Conservation (phyloP, 2,113 vertebrate species). For the Scomber japonicus region DNA sequence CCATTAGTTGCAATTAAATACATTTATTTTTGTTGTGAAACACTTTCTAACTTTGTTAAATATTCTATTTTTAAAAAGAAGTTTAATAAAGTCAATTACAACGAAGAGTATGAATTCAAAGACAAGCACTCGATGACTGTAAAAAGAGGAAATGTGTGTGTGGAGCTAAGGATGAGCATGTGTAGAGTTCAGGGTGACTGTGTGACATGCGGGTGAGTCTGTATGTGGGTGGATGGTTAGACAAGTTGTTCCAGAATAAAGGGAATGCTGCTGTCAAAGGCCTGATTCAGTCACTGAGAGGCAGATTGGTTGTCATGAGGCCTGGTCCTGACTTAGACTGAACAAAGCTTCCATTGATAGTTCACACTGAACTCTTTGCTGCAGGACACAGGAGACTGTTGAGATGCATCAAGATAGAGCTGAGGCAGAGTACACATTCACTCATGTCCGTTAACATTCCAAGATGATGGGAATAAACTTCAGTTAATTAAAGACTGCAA, state of each 20-base stretch:
- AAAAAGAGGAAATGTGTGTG: background rate
- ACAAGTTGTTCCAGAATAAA: conserved; percentile 18
- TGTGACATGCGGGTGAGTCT: too few species aligned
- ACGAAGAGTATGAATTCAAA: too few species aligned
- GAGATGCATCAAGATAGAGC: conserved; percentile 38
- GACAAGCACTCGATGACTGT: too few species aligned
- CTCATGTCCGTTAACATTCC: too few species aligned
- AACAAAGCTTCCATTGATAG: conserved; percentile 80
- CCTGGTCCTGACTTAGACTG: conserved; percentile 10
- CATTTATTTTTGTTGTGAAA: too few species aligned
- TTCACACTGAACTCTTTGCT: conserved; percentile 45
- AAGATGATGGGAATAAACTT: background rate
- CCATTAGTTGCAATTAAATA: too few species aligned
- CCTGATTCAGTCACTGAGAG: conserved; percentile 28
- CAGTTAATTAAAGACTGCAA: too few species aligned
- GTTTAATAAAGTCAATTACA: too few species aligned
- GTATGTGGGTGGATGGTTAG: too few species aligned
- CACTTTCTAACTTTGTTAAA: too few species aligned
- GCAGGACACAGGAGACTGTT: conserved; percentile 28
- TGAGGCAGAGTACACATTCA: background rate
- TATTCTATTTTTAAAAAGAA: too few species aligned
- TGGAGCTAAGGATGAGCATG: background rate
- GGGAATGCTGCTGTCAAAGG: conserved; percentile 32
- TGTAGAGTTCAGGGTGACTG: too few species aligned
- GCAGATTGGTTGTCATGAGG: conserved; percentile 13